phyloP scores from a whole-genome alignment of 2,797 vertebrate species.

The Lemur catta region DNA sequence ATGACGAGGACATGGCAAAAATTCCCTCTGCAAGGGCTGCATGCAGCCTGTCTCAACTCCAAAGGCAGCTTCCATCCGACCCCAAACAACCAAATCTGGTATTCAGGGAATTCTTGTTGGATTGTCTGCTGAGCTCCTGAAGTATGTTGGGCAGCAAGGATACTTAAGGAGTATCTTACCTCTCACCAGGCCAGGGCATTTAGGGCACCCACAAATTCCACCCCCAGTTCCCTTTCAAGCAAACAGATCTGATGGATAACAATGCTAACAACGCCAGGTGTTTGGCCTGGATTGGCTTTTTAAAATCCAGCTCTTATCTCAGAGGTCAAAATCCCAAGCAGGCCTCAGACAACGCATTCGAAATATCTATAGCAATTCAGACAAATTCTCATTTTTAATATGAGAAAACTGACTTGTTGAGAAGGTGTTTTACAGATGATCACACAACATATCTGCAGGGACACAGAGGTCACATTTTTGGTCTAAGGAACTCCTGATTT shows the following conservation, averaged over 20 bases:
- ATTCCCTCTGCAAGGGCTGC: background rate
- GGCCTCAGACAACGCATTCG: background rate
- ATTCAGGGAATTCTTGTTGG: background rate
- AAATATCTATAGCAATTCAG: background rate
- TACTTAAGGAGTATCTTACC: background rate
- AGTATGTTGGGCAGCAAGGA: background rate
- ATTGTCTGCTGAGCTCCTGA: background rate
- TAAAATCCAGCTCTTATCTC: background rate
- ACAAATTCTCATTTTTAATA: background rate
- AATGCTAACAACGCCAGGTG: background rate
- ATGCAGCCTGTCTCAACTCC: background rate
- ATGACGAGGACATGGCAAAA: background rate
- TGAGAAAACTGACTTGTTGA: background rate
- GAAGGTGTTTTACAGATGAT: background rate
- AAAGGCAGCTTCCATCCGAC: background rate
- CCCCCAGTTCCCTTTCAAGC: background rate
- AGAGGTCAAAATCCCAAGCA: background rate
- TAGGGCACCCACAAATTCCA: background rate
- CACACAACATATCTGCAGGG: background rate
- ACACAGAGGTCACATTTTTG: background rate
- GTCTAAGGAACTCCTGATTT: background rate
- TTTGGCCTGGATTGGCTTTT: background rate
- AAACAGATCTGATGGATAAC: background rate
- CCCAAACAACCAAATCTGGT: background rate
- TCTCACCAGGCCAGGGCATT: background rate